A percentile compares a stretch with the other conserved stretches of the same genome.
These are phyloP conservation scores for Urocyon cinereoargenteus DNA, from an alignment of 2,797 vertebrate species.

Conservation along the genomic window DNA sequence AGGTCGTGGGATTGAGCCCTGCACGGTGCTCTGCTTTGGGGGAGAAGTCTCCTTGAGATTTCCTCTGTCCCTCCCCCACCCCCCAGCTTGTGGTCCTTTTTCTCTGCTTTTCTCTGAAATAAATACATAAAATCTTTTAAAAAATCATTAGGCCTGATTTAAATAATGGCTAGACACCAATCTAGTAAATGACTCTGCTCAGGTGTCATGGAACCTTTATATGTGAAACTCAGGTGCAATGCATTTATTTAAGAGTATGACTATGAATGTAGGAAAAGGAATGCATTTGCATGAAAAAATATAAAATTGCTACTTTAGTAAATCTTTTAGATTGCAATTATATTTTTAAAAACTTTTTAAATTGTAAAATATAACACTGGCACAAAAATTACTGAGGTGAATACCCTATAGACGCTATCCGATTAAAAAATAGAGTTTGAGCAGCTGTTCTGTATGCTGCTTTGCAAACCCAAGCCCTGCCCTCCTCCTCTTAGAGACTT, in stretches of 20 bases:
- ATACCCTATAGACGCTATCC: neutral
- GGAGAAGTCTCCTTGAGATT: neutral
- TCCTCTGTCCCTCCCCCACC: neutral
- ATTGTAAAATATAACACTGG: neutral
- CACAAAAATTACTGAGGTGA: neutral
- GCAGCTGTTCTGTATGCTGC: too few species aligned
- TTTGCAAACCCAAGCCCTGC: neutral
- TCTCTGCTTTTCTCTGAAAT: neutral
- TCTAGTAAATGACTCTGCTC: neutral
- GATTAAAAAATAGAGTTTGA: neutral
- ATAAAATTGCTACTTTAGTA: neutral
- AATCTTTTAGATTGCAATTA: slow-evolving; percentile 13
- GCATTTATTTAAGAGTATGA: neutral
- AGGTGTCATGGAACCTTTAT: neutral
- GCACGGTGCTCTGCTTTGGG: neutral
- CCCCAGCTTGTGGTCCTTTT: neutral
- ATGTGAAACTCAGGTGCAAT: neutral
- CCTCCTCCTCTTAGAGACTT: neutral
- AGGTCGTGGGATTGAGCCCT: neutral
- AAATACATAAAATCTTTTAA: neutral
- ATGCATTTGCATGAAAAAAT: neutral
- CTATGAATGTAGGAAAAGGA: neutral
- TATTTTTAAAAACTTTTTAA: slow-evolving; percentile 33
- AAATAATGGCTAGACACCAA: neutral
- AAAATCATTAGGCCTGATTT: slow-evolving; percentile 9